These are phyloP conservation scores for Phortica okadai DNA, from an alignment of 2,888 invertebrate species.

Conservation along the genomic window DNA sequence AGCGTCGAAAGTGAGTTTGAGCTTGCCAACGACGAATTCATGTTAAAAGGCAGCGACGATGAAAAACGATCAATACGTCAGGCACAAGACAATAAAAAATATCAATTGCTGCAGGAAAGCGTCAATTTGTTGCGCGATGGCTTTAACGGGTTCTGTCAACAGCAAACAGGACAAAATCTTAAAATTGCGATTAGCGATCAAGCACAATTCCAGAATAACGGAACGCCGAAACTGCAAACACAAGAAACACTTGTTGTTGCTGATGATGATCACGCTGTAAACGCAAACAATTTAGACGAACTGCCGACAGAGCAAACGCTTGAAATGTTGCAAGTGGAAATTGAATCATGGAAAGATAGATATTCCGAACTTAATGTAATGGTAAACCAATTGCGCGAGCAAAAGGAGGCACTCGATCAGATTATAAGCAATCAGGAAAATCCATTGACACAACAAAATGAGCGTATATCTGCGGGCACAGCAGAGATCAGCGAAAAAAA, in stretches of 20 bases:
- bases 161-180: slow-evolving; percentile 26
- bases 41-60: not conserved
- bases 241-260: slow-evolving; percentile 50
- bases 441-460: not conserved
- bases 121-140: slow-evolving; percentile 56
- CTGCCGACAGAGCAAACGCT: slow-evolving; percentile 57
- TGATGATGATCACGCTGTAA: not conserved
- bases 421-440: slow-evolving; percentile 26
- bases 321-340: slow-evolving; percentile 72
- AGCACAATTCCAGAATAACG: slow-evolving; percentile 39
- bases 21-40: not conserved
- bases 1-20: not conserved
- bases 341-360: slow-evolving; percentile 62
- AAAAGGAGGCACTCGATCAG: slow-evolving; percentile 59
- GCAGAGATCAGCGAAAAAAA: not conserved
- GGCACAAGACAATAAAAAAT: slow-evolving; percentile 45
- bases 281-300: slow-evolving; percentile 17
- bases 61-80: not conserved
- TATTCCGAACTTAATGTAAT: slow-evolving; percentile 54
- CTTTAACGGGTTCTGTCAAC: slow-evolving; percentile 53
- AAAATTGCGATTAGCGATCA: slow-evolving; percentile 38
- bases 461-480: slow-evolving; percentile 18
- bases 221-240: slow-evolving; percentile 43
- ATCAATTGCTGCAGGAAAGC: slow-evolving; percentile 53
- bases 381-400: slow-evolving; percentile 54